Conservation (phyloP, 2,797 vertebrate genomes). For the Sebastiscus albofasciatus region DNA sequence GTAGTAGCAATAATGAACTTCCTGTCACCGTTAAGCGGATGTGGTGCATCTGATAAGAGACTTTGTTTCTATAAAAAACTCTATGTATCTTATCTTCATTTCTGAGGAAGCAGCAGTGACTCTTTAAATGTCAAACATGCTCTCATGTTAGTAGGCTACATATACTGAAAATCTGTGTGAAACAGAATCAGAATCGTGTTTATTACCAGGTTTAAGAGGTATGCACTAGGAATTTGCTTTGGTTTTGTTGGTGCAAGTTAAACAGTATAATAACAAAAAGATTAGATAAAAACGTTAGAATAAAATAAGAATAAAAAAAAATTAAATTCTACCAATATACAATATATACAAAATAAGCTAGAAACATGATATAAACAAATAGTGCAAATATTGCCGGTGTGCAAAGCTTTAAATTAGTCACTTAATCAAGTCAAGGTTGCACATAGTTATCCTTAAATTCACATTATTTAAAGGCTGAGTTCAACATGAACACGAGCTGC, state of each 20-base stretch:
- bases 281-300: too few relatives aligned
- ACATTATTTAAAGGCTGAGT: not conserved
- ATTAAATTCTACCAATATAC: too few relatives aligned
- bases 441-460: not conserved
- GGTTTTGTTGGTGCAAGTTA: too few relatives aligned
- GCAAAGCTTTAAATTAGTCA: not conserved
- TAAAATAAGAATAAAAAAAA: too few relatives aligned
- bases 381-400: too few relatives aligned
- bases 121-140: not conserved
- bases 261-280: too few relatives aligned
- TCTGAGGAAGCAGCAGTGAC: not conserved
- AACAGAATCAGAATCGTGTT: not conserved
- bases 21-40: conserved; percentile 14
- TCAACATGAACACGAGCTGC: not conserved
- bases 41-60: conserved; percentile 37
- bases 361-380: too few relatives aligned
- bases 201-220: too few relatives aligned
- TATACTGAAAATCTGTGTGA: not conserved
- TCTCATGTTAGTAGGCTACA: not conserved
- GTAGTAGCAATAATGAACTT: conserved; percentile 17
- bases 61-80: not conserved
- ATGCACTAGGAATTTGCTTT: too few relatives aligned
- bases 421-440: not conserved
- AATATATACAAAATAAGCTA: too few relatives aligned
- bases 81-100: not conserved